Evolutionary conservation across 92 coral and sea anemone genomes (phyloP).

Genomic region (Zoanthus gigantus): DNA sequence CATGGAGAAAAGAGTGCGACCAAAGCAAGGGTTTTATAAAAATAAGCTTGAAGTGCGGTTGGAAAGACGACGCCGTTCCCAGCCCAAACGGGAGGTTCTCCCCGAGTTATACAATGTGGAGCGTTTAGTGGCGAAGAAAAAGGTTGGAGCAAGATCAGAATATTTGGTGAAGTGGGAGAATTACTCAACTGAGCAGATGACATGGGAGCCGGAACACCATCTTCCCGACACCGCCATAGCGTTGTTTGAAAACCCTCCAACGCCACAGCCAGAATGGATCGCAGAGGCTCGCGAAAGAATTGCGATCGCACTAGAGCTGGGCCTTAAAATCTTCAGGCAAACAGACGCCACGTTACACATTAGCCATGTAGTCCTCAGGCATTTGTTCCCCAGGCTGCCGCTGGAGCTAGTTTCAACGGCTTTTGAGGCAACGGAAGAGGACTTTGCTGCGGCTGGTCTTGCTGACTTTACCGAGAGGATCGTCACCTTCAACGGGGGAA

Average conservation of each 20-base stretch:
- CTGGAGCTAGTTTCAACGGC: background rate
- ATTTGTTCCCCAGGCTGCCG: background rate
- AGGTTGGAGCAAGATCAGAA: background rate
- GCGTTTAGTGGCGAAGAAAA: conserved; percentile 27
- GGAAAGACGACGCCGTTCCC: conserved; percentile 2
- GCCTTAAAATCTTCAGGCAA: background rate
- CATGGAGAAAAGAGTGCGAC: conserved; percentile 9
- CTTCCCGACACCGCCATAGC: background rate
- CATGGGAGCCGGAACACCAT: conserved; percentile 39
- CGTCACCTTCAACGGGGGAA: background rate
- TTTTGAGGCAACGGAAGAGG: background rate
- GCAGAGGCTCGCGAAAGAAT: conserved; percentile 9
- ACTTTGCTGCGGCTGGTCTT: conserved; percentile 10
- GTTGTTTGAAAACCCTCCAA: conserved; percentile 4
- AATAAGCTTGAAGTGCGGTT: background rate
- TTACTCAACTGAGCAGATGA: background rate
- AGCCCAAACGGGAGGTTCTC: background rate
- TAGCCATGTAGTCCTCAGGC: background rate
- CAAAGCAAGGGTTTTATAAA: conserved; percentile 20
- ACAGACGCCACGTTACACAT: conserved; percentile 3
- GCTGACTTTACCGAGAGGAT: background rate
- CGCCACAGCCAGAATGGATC: background rate
- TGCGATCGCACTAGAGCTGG: background rate
- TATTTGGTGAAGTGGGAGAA: conserved; percentile 30
- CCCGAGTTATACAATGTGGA: conserved; percentile 14